phyloP scores from a whole-genome alignment of 2,797 vertebrate species.

The Varecia variegata region DNA sequence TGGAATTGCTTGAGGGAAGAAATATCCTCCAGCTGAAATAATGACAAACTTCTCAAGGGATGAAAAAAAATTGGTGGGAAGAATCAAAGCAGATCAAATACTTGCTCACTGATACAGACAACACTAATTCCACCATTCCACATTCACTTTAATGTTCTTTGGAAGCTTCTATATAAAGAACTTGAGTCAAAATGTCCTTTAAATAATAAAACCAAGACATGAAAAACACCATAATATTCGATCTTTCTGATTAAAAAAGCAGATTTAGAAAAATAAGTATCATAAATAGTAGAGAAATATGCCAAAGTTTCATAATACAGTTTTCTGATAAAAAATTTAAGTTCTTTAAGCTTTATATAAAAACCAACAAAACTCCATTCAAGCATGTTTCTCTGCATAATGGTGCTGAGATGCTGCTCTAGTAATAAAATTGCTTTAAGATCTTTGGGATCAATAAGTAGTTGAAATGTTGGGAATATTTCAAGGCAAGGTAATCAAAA shows the following conservation, averaged over 20 bases:
- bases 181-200: background rate
- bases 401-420: background rate
- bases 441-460: constrained; percentile 1
- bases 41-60: background rate
- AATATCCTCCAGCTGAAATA: background rate
- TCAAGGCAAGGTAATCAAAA: constrained; percentile 32
- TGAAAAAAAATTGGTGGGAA: background rate
- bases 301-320: background rate
- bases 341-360: background rate
- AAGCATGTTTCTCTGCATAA: background rate
- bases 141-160: background rate
- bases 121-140: background rate
- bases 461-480: constrained; percentile 34
- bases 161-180: background rate
- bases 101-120: background rate
- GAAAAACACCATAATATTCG: background rate
- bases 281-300: background rate
- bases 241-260: background rate
- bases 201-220: background rate
- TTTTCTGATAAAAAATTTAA: constrained; percentile 9
- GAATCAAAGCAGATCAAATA: background rate
- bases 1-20: background rate
- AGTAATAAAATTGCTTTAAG: background rate
- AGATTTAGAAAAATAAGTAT: background rate
- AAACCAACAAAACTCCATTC: background rate